A percentile compares a stretch with the other conserved stretches of the same genome.
These are phyloP conservation scores for Sinohyriopsis cumingii DNA, from an alignment of 2,888 invertebrate genomes.

Conservation along the genomic window DNA sequence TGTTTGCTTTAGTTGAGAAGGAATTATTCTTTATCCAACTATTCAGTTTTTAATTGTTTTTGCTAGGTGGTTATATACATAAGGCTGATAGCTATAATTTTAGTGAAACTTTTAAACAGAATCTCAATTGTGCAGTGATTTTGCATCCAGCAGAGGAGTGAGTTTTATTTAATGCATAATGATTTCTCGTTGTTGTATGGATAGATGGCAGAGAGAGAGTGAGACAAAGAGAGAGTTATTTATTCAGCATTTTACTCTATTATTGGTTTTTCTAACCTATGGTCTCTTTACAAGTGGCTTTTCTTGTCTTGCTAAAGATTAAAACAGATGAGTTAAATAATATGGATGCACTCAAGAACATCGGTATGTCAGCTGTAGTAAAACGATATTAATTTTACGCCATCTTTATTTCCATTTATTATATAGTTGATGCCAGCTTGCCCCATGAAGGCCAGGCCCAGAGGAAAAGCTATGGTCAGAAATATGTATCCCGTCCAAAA, in stretches of 20 bases:
- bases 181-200: not conserved
- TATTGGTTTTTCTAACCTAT: too few relatives aligned
- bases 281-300: too few relatives aligned
- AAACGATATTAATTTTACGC: not conserved
- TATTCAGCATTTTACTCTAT: not conserved
- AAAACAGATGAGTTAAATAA: too few relatives aligned
- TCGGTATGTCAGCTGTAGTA: too few relatives aligned
- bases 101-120: too few relatives aligned
- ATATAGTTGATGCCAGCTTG: conserved; percentile 59
- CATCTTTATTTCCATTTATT: not conserved
- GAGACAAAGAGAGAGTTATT: not conserved
- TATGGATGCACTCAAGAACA: too few relatives aligned
- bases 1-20: too few relatives aligned
- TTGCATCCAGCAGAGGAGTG: not conserved
- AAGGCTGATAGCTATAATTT: too few relatives aligned
- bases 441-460: conserved; percentile 39
- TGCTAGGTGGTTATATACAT: too few relatives aligned
- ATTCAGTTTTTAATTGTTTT: too few relatives aligned
- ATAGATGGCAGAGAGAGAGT: not conserved
- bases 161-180: not conserved
- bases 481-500: conserved; percentile 46
- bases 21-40: too few relatives aligned
- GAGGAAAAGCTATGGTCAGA: conserved; percentile 41
- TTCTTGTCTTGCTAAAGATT: too few relatives aligned
- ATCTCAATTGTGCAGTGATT: not conserved